Base-by-base conservation (phyloP, 2,888 invertebrate species). In the Tupiocoris notatus region DNA sequence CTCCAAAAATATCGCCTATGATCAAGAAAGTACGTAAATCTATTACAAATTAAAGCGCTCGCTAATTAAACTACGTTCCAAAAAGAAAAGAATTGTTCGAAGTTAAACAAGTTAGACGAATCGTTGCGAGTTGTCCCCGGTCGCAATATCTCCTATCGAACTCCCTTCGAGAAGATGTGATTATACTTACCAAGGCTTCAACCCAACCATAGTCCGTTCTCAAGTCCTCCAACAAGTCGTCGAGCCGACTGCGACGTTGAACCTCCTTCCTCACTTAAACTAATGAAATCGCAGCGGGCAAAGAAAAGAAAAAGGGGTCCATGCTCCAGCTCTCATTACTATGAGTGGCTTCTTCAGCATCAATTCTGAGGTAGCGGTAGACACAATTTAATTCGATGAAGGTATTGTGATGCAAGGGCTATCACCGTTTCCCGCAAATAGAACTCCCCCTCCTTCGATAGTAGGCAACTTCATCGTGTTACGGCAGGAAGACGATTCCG, bases 391-490 rank as follows among this genome's bases (percentile, higher is more conserved):
- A 70, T 70, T 70, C 24, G 59, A 70, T 70, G 23, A 70, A 59
- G 70, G 70, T 22, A 70, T 70, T 70, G 70, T 70, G 70, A 70
- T 58, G 70, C 70, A 70, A 39, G 39, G 24, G 59, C 22, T 70
- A 70, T 70, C 70, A 59, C 70, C 58, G 59, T 39, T 24, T 65
- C 21, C n/a, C 22, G 24, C 64, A 39, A 39, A 39, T 12, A 39
- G 12, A 7, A 3, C 39, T 39, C 39, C 12, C 39, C 39, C 6
- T 39, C 39, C 39, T 39, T 3, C 39, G 12, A 39, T 39, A 7
- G 39, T 7, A 39, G 39, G n/a, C n/a, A 39, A 39, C 39, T 39
- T 39, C 39, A 39, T 39, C 39, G 39, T 39, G 12, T 39, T 39
- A 39, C 39, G 12, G 12, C 39, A 12, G 12, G 39, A 39, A 39